Conservation (phyloP, 1,140 invertebrate genomes). For the Scaptomyza montana region DNA sequence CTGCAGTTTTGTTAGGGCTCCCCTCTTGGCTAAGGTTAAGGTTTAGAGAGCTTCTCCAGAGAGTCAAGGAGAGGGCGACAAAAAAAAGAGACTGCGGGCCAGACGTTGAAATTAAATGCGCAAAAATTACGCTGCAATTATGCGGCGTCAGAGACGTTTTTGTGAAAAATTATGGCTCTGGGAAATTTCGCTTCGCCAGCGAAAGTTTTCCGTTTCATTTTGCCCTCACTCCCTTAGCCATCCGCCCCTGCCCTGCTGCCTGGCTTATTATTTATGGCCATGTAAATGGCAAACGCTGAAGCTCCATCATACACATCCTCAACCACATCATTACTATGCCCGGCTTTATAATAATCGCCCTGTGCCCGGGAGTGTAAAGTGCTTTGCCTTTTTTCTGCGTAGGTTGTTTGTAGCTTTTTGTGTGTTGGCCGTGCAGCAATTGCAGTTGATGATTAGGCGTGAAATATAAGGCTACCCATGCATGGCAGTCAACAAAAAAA, state of each 20-base stretch:
- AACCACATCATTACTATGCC: constrained; percentile 3
- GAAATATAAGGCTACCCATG: constrained; percentile 38
- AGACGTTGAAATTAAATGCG: constrained; percentile 73
- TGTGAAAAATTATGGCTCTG: constrained; percentile 71
- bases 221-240: no score
- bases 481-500: background rate
- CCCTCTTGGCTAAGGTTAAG: constrained; percentile 58
- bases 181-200: constrained; percentile 59
- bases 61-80: no score
- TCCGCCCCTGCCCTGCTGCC: background rate
- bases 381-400: constrained; percentile 27
- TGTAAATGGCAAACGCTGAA: constrained; percentile 58
- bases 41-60: constrained; percentile 37
- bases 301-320: constrained; percentile 12
- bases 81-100: constrained; percentile 8
- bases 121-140: constrained; percentile 76
- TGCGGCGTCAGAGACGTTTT: constrained; percentile 71
- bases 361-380: constrained; percentile 28
- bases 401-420: constrained; percentile 18
- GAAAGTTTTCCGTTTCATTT: constrained; percentile 51
- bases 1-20: constrained; percentile 25
- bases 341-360: constrained; percentile 37
- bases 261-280: constrained; percentile 62
- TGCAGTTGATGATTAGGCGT: constrained; percentile 59
- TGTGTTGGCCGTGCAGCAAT: constrained; percentile 25